Conservation (phyloP, 2,113 vertebrate genomes). For the Gambusia affinis region DNA sequence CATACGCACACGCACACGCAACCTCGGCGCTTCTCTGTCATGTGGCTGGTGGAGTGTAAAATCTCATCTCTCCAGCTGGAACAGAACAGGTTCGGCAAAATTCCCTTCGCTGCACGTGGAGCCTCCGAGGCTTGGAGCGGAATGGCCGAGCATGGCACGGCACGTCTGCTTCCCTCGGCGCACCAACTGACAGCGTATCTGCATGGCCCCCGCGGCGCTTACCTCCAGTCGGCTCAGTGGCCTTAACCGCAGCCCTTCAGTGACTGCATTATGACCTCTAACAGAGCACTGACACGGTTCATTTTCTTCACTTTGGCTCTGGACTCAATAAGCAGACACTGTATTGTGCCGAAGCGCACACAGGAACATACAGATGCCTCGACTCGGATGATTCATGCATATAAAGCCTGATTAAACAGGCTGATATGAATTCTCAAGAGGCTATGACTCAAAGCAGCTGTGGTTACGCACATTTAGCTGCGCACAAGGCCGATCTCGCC, state of each 20-base stretch:
- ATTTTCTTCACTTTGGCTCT: slow-evolving; percentile 40
- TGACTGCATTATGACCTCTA: slow-evolving; percentile 64
- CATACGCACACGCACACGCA: not conserved
- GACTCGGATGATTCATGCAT: slow-evolving; percentile 44
- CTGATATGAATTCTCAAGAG: slow-evolving; percentile 52
- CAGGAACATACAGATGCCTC: slow-evolving; percentile 45
- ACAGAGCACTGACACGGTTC: slow-evolving; percentile 55
- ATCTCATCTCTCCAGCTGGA: slow-evolving; percentile 71
- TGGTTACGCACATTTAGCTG: slow-evolving; percentile 66
- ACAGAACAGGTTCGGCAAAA: slow-evolving; percentile 77
- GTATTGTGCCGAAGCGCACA: slow-evolving; percentile 23
- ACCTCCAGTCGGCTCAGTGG: slow-evolving; percentile 52
- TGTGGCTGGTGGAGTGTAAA: slow-evolving; percentile 66
- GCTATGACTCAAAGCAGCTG: slow-evolving; percentile 63
- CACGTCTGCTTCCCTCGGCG: slow-evolving; percentile 54
- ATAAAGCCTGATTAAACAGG: slow-evolving; percentile 37
- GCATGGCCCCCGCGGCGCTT: slow-evolving; percentile 56
- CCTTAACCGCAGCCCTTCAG: slow-evolving; percentile 37
- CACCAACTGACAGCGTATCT: slow-evolving; percentile 45
- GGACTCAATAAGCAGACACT: slow-evolving; percentile 41
- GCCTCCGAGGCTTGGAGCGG: slow-evolving; percentile 65
- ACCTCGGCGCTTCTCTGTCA: slow-evolving; percentile 61
- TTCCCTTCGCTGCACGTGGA: slow-evolving; percentile 65
- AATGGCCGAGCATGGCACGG: slow-evolving; percentile 67
- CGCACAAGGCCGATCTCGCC: slow-evolving; percentile 41